Conservation (phyloP, 2,113 vertebrate species). For the Monopterus albus region DNA sequence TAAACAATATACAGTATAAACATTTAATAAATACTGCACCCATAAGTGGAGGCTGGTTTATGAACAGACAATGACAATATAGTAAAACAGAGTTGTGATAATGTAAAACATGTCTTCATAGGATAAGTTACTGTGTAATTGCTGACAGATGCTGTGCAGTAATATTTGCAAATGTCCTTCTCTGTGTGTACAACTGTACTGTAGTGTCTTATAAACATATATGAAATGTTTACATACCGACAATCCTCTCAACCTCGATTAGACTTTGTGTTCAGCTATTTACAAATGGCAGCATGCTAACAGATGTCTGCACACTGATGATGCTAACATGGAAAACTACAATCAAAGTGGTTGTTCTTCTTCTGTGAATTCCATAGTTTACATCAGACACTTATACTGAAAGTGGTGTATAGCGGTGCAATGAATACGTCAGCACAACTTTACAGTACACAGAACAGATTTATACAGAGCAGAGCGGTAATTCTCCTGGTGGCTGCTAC, state of each 20-base stretch:
- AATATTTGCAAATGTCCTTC: not conserved
- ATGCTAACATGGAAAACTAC: not conserved
- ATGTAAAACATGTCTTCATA: not conserved
- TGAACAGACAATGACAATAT: not conserved
- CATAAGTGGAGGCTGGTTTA: not conserved
- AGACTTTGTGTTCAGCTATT: not conserved
- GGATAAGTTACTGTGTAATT: not conserved
- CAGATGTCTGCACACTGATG: not conserved
- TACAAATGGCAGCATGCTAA: not conserved
- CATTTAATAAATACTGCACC: too few species aligned
- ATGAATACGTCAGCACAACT: constrained; percentile 43
- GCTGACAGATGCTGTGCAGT: not conserved
- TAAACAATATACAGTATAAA: too few species aligned
- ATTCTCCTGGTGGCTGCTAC: constrained; percentile 44
- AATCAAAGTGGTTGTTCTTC: too few species aligned
- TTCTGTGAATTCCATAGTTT: too few species aligned
- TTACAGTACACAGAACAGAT: constrained; percentile 32
- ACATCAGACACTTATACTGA: not conserved
- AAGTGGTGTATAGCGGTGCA: constrained; percentile 16
- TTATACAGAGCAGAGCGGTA: constrained; percentile 33
- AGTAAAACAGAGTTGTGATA: not conserved
- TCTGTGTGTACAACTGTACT: not conserved
- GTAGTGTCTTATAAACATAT: too few species aligned
- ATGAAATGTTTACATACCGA: too few species aligned
- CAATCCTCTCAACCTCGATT: not conserved